Base-by-base conservation (phyloP, 2,113 vertebrate species). In the Cariama cristata region DNA sequence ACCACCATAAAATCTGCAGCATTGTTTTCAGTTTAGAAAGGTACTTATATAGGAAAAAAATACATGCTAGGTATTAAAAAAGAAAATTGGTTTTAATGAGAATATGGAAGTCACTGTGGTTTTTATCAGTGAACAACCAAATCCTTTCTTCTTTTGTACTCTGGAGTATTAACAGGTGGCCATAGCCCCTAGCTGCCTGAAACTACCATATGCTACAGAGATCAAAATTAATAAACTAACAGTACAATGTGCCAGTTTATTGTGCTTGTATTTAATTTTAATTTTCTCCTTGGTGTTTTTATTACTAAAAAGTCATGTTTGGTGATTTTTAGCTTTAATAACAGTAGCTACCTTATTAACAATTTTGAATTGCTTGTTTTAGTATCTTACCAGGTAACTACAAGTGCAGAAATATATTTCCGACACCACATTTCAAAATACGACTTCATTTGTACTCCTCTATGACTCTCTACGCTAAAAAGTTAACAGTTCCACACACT, bases 201-300 rank as follows among this genome's bases (percentile, higher is more conserved):
- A 97, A 92, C 83, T 63, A 92, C 90, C 96, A 97, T 97, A 97
- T 97, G 97, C 71, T 94, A 86, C 74, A 84, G 74, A 94, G 74
- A 94, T 81, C 73, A 96, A 91, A 98, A 97, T 96, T 95, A 96
- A 92, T 97, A 97, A 95, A 94, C 86, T 82, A 93, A 67, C 73
- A 83, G 52, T 80, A 90, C 62, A 92, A 83, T 35, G 66, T 94
- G 86, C 79, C 88, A 89, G 62, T 75, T 96, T 96, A 83, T 79
- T 96, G 80, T 96, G 68, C 67, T 82, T 82, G n/a, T 52, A 90
- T 90, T 93, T 97, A 33, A 91, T 90, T 97, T 97, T 85, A 26
- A 79, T 95, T 92, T 86, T 92, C 26, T 58, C 58, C 24, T 84
- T 55, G 28, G 88, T 94, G 44, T 55, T 96, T 84, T 96, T 89